Evolutionary conservation across 2,888 invertebrate genomes (phyloP), one percentile per base, ranked within the genome.

Genomic region (Leistus spinibarbis): DNA sequence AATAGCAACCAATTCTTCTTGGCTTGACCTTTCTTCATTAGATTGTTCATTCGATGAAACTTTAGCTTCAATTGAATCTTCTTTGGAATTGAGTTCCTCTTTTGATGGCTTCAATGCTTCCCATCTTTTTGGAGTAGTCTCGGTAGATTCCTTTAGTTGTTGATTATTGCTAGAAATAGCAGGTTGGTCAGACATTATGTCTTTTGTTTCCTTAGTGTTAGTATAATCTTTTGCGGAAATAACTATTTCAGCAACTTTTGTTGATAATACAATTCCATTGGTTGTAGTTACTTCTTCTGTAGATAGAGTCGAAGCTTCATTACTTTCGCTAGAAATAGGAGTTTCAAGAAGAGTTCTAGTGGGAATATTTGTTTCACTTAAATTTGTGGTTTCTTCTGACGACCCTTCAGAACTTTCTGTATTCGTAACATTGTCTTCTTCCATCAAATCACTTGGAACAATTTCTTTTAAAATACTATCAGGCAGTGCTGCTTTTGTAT

Each of bases 401-500:
- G 40, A 40, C 7, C 13, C 13, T 40, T 7, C 40, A 40, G 40
- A 5, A 40, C 13, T 40, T 60, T 65, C 63, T 60, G n/a, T 24
- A 22, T 75, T 63, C 13, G 70, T 74, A 17, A 67, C 73, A 17
- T 69, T 53, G 23, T 79, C 77, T 53, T 78, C 78, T 9, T 20
- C 27, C 24, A 16, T 40, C 23, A 78, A 64, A 76, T 82, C 82
- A 27, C 78, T 82, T n/a, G 81, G 78, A 10, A 81, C 81, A 4
- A 78, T 72, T 70, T 80, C 77, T 54, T 79, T 80, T 40, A 84
- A 76, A 7, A 83, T 77, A 16, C 80, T 79, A 7, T 81, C 81
- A 3, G 83, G 83, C 27, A 84, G 72, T 23, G 78, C 78, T 0
- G 81, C 82, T 53, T 79, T 79, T 60, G 78, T 78, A 76, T 83